Percentiles rank a stretch among this genome's conserved stretches.
Evolutionary conservation across 2,113 vertebrate species (phyloP).

Genomic region (Spilogale gracilis): DNA sequence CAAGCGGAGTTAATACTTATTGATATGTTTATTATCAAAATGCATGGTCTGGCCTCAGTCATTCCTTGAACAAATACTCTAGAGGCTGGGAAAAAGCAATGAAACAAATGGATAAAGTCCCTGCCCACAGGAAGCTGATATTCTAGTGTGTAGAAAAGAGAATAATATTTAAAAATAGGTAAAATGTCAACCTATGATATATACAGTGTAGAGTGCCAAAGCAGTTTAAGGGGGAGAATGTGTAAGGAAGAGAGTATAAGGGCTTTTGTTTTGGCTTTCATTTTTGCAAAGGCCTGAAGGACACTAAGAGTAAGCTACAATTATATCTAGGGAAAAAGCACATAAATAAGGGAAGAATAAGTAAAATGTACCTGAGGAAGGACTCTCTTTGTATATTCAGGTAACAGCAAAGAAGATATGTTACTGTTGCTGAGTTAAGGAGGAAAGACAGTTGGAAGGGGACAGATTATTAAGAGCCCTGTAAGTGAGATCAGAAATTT

Average conservation of each 20-base stretch:
- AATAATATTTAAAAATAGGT: background rate
- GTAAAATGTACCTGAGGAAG: background rate
- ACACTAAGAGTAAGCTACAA: background rate
- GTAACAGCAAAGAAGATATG: background rate
- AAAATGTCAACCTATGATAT: background rate
- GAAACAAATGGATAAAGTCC: slow-evolving; percentile 4
- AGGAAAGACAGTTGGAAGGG: background rate
- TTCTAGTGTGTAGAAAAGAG: background rate
- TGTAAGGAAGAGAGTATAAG: background rate
- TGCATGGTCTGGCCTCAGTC: background rate
- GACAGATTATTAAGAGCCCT: background rate
- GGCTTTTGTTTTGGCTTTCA: background rate
- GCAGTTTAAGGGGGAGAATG: background rate
- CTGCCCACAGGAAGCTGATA: background rate
- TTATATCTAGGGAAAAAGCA: background rate
- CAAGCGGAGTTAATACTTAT: background rate
- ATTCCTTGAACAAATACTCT: background rate
- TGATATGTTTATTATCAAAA: slow-evolving; percentile 29
- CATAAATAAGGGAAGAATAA: background rate
- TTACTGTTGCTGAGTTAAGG: background rate
- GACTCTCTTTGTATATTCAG: background rate
- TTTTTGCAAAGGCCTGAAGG: background rate
- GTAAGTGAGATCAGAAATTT: background rate
- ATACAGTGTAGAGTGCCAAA: background rate
- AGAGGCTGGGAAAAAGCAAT: background rate